phyloP scores from a whole-genome alignment of 2,113 vertebrate genomes.

The Vulpes ferrilata region DNA sequence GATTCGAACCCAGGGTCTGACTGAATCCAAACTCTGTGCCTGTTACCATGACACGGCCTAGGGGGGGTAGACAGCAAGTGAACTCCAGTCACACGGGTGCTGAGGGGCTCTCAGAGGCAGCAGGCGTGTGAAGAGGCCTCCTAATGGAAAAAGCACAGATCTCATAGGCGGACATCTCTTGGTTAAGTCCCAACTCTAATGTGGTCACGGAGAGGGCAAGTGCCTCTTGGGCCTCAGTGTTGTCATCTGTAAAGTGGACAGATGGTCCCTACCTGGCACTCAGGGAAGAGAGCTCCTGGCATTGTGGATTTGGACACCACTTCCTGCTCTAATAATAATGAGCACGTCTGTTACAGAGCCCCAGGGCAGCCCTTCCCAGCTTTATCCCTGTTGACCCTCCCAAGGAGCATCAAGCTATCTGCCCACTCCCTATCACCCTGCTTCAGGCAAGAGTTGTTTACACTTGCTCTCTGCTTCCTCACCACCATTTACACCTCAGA shows the following conservation, averaged over 20 bases:
- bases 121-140: too few relatives aligned
- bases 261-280: background rate
- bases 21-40: background rate
- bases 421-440: background rate
- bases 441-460: conserved; percentile 54
- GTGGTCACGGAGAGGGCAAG: background rate
- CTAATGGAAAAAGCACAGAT: background rate
- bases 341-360: background rate
- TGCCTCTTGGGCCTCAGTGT: background rate
- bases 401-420: background rate
- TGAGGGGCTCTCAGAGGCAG: background rate
- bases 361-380: background rate
- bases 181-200: background rate
- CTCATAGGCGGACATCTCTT: background rate
- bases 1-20: background rate
- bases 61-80: accelerated
- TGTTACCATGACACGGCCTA: accelerated
- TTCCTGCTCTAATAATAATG: background rate
- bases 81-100: accelerated
- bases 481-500: background rate
- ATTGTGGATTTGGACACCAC: background rate
- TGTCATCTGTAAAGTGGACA: background rate
- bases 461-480: background rate
- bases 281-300: accelerated
- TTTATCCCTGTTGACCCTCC: background rate